Evolutionary conservation across 1,140 invertebrate genomes (phyloP), one percentile per base, ranked within the genome.

Genomic region (Drosophila kanapiae): DNA sequence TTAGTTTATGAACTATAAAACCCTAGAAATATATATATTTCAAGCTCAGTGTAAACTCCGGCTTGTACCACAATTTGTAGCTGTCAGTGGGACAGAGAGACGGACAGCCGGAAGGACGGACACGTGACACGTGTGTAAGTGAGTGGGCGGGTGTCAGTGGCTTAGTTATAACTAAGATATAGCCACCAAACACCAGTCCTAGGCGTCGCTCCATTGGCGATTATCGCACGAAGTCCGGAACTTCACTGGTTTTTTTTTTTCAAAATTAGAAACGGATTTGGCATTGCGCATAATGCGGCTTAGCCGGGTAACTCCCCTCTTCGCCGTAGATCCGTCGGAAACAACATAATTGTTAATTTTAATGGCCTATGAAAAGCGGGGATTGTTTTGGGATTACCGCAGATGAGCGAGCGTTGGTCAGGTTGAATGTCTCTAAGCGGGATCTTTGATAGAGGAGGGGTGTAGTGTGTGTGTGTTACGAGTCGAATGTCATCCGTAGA

Each of bases 11-110:
- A 13, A 40, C 1, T 27, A 40, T 6, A 16, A 10, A 56, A 27
- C 38, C 16, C 10, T 29, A 7, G 2, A 29, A 5, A 29, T 23
- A 23, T 23, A 2, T 1, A 16, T 7, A 0, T 13, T 16, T 8
- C 42, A 3, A 16, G 1, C 33, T 42, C 61, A 56, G 45, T 71
- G 62, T 53, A 78, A 78, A 61, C 80, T 61, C 64, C 65, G 70
- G 42, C 75, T 90, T 88, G 85, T 81, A 72, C 61, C 63, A 72
- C 85, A 88, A 88, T 88, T 88, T 88, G 85, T 88, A 81, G 85
- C 85, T 88, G 85, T 88, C 85, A 88, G 81, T 90, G 86, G 64
- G 58, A 70, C 67, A 83, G 31, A 31, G 23, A 31, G 68, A 51
- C 45, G 23, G 69, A 60, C 48, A 54, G 45, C 38, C 69, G 57